Conservation (phyloP, 2,797 vertebrate species). For the Syngnathus rostellatus region DNA sequence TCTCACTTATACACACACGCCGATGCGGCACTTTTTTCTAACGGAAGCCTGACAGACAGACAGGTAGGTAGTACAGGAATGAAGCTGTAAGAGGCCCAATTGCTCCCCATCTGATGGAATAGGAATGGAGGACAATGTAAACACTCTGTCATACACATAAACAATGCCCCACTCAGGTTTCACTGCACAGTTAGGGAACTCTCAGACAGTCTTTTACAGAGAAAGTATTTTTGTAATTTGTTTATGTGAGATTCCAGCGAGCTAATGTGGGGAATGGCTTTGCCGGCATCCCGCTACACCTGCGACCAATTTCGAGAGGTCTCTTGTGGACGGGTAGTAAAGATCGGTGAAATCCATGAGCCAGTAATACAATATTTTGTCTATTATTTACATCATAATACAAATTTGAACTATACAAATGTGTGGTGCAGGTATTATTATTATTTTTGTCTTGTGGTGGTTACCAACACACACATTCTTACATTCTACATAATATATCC, state of each 20-base stretch:
- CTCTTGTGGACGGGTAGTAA: slow-evolving; percentile 61
- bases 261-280: slow-evolving; percentile 62
- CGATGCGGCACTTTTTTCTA: slow-evolving; percentile 50
- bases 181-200: slow-evolving; percentile 43
- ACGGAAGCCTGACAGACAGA: slow-evolving; percentile 34
- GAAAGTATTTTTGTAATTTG: slow-evolving; percentile 69
- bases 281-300: slow-evolving; percentile 57
- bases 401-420: too few relatives aligned
- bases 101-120: slow-evolving; percentile 42
- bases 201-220: slow-evolving; percentile 51
- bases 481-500: background rate
- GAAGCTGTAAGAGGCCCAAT: slow-evolving; percentile 40
- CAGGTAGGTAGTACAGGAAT: slow-evolving; percentile 54
- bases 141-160: slow-evolving; percentile 66
- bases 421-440: too few relatives aligned
- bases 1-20: background rate
- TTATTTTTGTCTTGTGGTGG: too few relatives aligned
- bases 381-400: too few relatives aligned
- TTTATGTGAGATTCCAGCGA: slow-evolving; percentile 61
- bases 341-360: slow-evolving; percentile 25
- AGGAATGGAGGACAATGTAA: slow-evolving; percentile 58
- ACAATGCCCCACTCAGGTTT: slow-evolving; percentile 58
- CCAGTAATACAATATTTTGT: too few relatives aligned
- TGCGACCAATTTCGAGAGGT: slow-evolving; percentile 66
- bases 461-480: too few relatives aligned